Evolutionary conservation across 2,113 vertebrate species (phyloP).

Genomic region (Isichthys henryi): DNA sequence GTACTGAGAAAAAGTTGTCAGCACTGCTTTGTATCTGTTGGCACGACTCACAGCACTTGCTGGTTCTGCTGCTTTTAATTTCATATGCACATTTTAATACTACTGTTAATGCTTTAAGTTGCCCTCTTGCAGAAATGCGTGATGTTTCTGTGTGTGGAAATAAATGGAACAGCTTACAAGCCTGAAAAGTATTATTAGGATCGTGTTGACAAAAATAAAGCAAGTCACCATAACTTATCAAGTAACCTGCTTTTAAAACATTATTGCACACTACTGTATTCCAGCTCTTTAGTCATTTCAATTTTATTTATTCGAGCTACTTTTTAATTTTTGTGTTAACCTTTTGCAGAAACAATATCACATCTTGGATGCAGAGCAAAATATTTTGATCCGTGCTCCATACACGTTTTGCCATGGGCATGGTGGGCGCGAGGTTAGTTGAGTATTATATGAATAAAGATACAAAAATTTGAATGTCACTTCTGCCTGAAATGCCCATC

Average conservation of each 20-base stretch:
- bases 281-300: neutral
- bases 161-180: neutral
- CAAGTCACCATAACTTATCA: neutral
- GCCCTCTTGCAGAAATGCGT: neutral
- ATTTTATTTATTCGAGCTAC: neutral
- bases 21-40: neutral
- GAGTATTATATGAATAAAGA: neutral
- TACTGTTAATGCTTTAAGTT: neutral
- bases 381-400: neutral
- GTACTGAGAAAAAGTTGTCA: neutral
- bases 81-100: neutral
- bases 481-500: neutral
- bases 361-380: neutral
- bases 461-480: neutral
- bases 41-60: neutral
- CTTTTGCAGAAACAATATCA: neutral
- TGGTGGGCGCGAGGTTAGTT: neutral
- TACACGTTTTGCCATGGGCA: neutral
- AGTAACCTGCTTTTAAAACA: neutral
- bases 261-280: neutral
- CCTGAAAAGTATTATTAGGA: neutral
- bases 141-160: neutral
- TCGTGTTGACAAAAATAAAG: neutral
- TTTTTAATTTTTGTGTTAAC: neutral
- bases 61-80: neutral